These are phyloP conservation scores for Pammene fasciana DNA, from an alignment of 2,888 invertebrate species.

Conservation along the genomic window DNA sequence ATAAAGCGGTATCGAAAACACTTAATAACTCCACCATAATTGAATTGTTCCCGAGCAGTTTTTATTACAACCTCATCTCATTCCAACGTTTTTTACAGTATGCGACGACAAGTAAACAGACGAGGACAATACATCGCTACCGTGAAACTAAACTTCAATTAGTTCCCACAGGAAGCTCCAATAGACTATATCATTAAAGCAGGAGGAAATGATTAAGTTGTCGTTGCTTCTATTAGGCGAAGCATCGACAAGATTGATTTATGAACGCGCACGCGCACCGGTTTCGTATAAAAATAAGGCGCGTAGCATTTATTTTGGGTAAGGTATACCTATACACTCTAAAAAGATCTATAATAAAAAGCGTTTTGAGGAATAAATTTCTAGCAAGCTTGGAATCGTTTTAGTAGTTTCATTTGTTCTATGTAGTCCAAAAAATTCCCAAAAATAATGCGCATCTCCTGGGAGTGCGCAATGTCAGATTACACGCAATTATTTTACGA, in stretches of 20 bases:
- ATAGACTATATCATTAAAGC: slow-evolving; percentile 49
- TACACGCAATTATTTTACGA: no score
- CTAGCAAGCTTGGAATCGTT: no score
- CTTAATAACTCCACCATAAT: no score
- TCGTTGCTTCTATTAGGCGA: slow-evolving; percentile 69
- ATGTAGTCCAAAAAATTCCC: no score
- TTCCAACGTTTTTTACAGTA: slow-evolving; percentile 15
- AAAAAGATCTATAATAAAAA: no score
- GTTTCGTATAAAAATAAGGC: slow-evolving; percentile 59
- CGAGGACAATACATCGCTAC: slow-evolving; percentile 34
- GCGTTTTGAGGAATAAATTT: no score
- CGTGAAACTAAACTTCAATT: slow-evolving; percentile 34
- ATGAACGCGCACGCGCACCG: slow-evolving; percentile 52
- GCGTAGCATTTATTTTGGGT: slow-evolving; percentile 48
- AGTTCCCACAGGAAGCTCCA: slow-evolving; percentile 45
- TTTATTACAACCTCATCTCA: slow-evolving; percentile 7
- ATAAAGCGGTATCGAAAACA: no score
- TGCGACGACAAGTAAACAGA: slow-evolving; percentile 10
- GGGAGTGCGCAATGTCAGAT: no score
- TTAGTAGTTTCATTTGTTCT: no score
- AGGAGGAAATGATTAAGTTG: slow-evolving; percentile 79
- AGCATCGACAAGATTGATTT: slow-evolving; percentile 72
- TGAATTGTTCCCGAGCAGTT: neutral
- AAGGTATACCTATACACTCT: slow-evolving; percentile 12
- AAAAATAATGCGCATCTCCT: no score